A percentile compares a stretch with the other conserved stretches of the same genome.
These are phyloP conservation scores for Halictus ligatus DNA, from an alignment of 2,888 invertebrate genomes.

Conservation along the genomic window DNA sequence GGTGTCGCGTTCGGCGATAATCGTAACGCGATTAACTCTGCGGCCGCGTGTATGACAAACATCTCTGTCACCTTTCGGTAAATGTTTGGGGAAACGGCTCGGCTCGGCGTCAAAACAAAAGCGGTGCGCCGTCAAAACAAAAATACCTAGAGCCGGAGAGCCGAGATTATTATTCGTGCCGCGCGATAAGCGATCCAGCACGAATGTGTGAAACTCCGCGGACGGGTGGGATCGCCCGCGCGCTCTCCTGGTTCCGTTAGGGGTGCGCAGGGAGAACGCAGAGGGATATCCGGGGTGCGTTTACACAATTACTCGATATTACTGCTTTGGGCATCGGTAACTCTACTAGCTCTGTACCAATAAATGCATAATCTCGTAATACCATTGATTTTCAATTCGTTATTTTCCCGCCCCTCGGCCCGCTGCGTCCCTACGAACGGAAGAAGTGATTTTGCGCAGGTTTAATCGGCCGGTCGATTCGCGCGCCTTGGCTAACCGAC, in stretches of 20 bases:
- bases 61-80: not conserved
- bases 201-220: constrained; percentile 55
- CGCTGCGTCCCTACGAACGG: constrained; percentile 72
- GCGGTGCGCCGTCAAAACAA: not conserved
- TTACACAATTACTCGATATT: constrained; percentile 78
- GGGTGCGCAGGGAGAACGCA: constrained; percentile 37
- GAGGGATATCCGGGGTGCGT: constrained; percentile 71
- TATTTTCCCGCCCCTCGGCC: constrained; percentile 67
- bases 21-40: not conserved
- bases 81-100: not conserved
- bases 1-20: not conserved
- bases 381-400: constrained; percentile 79
- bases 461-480: constrained; percentile 65
- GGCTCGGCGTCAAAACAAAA: not conserved
- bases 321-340: constrained; percentile 74
- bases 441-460: constrained; percentile 69
- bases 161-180: constrained; percentile 60
- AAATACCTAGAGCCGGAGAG: not conserved
- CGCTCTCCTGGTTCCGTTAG: constrained; percentile 53
- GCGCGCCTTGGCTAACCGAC: constrained; percentile 44
- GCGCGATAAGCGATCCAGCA: constrained; percentile 27
- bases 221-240: constrained; percentile 46
- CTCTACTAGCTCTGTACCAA: constrained; percentile 73
- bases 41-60: not conserved
- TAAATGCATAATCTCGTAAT: constrained; percentile 78